phyloP scores from a whole-genome alignment of 92 coral and sea anemone species.

The Zoanthus sociatus region DNA sequence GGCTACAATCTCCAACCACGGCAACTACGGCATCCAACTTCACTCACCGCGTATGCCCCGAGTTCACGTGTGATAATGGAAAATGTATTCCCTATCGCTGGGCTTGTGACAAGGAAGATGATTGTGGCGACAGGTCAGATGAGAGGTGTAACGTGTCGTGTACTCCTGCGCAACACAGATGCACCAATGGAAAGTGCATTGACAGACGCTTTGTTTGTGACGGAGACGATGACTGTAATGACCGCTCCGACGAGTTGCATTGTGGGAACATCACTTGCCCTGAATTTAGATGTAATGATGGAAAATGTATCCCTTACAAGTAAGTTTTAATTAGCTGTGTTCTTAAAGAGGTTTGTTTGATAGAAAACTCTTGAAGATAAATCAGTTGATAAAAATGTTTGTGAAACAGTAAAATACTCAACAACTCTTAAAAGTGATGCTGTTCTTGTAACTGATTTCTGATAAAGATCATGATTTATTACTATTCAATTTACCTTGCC shows the following conservation, averaged over 20 bases:
- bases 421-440: not conserved
- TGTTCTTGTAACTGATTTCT: not conserved
- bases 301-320: slow-evolving; percentile 79
- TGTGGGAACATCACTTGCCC: slow-evolving; percentile 67
- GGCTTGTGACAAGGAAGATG: slow-evolving; percentile 70
- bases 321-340: slow-evolving; percentile 18
- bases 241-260: slow-evolving; percentile 81
- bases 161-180: slow-evolving; percentile 58
- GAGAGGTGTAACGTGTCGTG: slow-evolving; percentile 72
- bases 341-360: no score
- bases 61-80: slow-evolving; percentile 76
- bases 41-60: slow-evolving; percentile 61
- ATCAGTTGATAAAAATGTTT: no score
- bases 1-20: slow-evolving; percentile 8
- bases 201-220: slow-evolving; percentile 70
- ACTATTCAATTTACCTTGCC: no score
- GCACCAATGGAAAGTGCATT: slow-evolving; percentile 80
- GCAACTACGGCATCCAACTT: slow-evolving; percentile 51
- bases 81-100: slow-evolving; percentile 73
- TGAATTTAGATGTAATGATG: slow-evolving; percentile 75
- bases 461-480: no score
- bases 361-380: no score
- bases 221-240: slow-evolving; percentile 91
- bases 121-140: slow-evolving; percentile 71
- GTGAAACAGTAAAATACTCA: no score